Conservation (phyloP, 2,113 vertebrate genomes). For the Calidris pugnax region DNA sequence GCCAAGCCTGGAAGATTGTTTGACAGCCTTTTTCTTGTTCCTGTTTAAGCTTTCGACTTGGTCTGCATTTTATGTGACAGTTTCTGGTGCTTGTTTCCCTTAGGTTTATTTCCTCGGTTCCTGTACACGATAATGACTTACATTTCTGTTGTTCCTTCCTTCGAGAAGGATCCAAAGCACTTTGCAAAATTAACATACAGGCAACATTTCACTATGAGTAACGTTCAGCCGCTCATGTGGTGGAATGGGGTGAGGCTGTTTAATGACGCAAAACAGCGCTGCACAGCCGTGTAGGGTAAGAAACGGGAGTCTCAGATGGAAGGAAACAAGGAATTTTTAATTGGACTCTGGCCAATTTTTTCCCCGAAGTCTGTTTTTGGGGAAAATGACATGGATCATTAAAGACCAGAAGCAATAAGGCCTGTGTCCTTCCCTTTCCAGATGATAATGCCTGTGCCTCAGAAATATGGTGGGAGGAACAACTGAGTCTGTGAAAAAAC, state of each 20-base stretch:
- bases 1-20: conserved; percentile 27
- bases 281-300: not conserved
- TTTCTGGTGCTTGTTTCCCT: conserved; percentile 37
- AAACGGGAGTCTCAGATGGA: not conserved
- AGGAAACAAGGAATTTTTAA: not conserved
- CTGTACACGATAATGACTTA: not conserved
- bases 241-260: conserved; percentile 3
- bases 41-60: not conserved
- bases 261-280: not conserved
- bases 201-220: not conserved
- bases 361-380: not conserved
- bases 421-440: not conserved
- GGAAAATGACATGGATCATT: not conserved
- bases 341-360: not conserved
- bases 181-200: conserved; percentile 29
- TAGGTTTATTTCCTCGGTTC: conserved; percentile 6
- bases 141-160: conserved; percentile 23
- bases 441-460: not conserved
- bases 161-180: conserved; percentile 12
- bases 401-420: not conserved
- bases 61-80: conserved; percentile 16
- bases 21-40: conserved; percentile 44
- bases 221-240: not conserved
- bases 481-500: not conserved
- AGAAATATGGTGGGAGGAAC: not conserved